Evolutionary conservation across 2,797 vertebrate species (phyloP).

Genomic region (Esox lucius): DNA sequence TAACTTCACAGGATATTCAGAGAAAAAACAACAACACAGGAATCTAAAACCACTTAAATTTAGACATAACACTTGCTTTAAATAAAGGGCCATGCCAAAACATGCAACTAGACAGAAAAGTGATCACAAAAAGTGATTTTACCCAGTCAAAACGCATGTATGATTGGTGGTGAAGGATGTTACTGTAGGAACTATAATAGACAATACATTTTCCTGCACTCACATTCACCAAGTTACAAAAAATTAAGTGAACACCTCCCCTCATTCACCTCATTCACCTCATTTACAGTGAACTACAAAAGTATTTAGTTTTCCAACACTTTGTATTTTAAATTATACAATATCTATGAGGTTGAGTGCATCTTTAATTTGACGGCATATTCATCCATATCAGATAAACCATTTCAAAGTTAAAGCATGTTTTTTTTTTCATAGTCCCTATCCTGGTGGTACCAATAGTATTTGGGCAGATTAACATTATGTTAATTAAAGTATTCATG

Average conservation of each 20-base stretch:
- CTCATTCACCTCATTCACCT: not conserved
- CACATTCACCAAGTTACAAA: not conserved
- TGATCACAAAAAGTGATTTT: not conserved
- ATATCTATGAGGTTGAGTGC: no score
- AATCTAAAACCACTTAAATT: conserved; percentile 35
- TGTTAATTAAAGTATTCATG: no score
- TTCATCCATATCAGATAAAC: no score
- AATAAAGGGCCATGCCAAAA: conserved; percentile 22
- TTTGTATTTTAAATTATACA: no score
- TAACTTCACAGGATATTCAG: conserved; percentile 50
- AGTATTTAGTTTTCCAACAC: no score
- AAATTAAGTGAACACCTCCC: not conserved
- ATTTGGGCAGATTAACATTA: no score
- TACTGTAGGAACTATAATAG: not conserved
- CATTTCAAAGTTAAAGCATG: no score
- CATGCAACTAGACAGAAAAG: not conserved
- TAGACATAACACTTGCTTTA: conserved; percentile 31
- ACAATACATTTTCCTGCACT: not conserved
- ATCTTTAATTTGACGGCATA: no score
- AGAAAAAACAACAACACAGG: conserved; percentile 30
- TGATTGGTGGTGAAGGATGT: not conserved
- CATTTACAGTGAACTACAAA: not conserved
- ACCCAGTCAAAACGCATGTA: not conserved
- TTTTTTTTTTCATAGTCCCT: no score
- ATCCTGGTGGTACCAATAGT: no score